A percentile compares a stretch with the other conserved stretches of the same genome.
phyloP scores from a whole-genome alignment of 2,888 invertebrate species.

The Palloptera scutellata region DNA sequence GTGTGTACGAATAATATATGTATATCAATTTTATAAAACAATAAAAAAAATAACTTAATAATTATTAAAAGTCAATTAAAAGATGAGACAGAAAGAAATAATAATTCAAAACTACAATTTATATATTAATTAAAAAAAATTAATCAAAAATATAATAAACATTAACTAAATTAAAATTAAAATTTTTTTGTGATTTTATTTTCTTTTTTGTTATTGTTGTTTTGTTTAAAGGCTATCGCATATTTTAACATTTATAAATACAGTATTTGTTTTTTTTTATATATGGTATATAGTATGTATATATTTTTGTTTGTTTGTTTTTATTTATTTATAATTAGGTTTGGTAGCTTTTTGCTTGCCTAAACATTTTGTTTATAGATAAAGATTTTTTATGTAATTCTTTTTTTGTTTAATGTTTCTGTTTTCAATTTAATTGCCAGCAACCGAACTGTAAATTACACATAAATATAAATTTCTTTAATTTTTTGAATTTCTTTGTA shows the following conservation, averaged over 20 bases:
- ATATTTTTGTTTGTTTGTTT: too few species aligned
- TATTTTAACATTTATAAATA: too few species aligned
- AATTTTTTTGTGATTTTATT: background rate
- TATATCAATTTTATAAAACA: conserved; percentile 9
- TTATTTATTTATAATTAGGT: background rate
- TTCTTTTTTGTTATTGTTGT: background rate
- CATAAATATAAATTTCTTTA: too few species aligned
- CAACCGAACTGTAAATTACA: conserved; percentile 20
- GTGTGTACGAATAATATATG: too few species aligned
- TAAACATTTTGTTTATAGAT: too few species aligned
- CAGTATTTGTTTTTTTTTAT: too few species aligned
- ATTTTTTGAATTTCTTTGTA: too few species aligned
- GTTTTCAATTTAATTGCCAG: background rate
- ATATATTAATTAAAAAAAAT: conserved; percentile 1
- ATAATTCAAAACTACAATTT: conserved; percentile 22
- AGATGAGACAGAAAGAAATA: conserved; percentile 31
- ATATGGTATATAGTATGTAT: too few species aligned
- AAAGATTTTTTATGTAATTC: too few species aligned
- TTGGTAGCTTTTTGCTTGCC: conserved; percentile 7
- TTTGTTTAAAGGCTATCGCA: background rate
- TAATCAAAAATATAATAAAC: too few species aligned
- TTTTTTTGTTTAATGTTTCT: background rate
- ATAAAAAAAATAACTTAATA: conserved; percentile 8
- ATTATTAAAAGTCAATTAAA: conserved; percentile 35
- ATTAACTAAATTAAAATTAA: background rate